Percentiles rank a stretch among this genome's conserved stretches.
Evolutionary conservation across 1,140 invertebrate genomes (phyloP).

Genomic region (Maniola jurtina): DNA sequence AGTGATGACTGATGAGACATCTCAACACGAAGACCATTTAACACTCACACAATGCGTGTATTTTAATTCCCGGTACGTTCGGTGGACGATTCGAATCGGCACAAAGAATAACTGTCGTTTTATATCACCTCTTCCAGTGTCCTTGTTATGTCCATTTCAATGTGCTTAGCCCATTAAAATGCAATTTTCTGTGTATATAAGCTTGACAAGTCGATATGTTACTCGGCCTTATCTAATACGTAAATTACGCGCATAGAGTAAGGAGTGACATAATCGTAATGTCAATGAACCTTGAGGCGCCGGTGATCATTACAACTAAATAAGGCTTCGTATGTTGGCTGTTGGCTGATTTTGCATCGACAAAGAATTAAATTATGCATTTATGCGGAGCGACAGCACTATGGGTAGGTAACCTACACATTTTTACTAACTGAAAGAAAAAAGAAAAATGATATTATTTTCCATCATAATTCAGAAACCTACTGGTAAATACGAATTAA

Average conservation of each 20-base stretch:
- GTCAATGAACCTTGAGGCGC: constrained; percentile 23
- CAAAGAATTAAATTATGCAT: background rate
- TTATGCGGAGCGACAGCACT: background rate
- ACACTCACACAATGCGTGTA: too few species aligned
- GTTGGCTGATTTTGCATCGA: background rate
- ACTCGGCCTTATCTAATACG: constrained; percentile 30
- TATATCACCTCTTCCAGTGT: too few species aligned
- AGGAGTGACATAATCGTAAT: constrained; percentile 28
- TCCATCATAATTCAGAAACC: too few species aligned
- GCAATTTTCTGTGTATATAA: constrained; percentile 35
- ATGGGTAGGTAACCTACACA: too few species aligned
- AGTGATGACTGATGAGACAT: too few species aligned
- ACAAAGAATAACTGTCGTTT: too few species aligned
- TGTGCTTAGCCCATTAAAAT: constrained; percentile 51
- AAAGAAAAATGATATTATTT: too few species aligned
- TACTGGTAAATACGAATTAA: too few species aligned
- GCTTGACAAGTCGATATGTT: constrained; percentile 26
- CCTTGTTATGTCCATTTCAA: background rate
- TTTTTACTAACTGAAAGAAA: too few species aligned
- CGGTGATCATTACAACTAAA: constrained; percentile 22
- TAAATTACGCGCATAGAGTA: constrained; percentile 23
- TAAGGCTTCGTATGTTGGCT: constrained; percentile 9
- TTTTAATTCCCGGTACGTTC: background rate
- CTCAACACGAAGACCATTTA: too few species aligned
- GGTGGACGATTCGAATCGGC: background rate